Percentiles rank a stretch among this genome's conserved stretches.
These are phyloP conservation scores for Rallus crepitans DNA, from an alignment of 2,797 vertebrate genomes.

Conservation along the genomic window DNA sequence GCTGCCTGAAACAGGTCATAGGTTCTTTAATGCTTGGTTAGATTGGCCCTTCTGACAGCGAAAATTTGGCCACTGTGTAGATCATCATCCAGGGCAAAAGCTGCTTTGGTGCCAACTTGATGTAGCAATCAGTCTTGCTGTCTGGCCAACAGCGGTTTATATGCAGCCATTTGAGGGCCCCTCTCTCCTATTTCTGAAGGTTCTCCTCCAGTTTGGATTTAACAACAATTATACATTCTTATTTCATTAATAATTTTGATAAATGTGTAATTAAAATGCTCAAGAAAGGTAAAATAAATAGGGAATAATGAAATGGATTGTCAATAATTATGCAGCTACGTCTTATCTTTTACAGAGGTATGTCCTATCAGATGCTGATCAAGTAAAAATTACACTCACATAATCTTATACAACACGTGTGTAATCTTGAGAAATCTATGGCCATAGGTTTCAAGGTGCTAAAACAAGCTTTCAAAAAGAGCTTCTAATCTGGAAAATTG, in stretches of 20 bases:
- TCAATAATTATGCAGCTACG: not conserved
- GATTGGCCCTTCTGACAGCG: not conserved
- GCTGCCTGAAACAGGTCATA: not conserved
- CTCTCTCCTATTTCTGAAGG: not conserved
- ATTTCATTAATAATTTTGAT: not conserved
- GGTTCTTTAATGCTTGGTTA: not conserved
- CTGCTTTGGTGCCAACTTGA: not conserved
- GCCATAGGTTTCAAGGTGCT: not conserved
- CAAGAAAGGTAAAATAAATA: not conserved
- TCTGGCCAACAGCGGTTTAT: not conserved
- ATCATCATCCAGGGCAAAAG: not conserved
- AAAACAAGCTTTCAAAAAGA: not conserved
- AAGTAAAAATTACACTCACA: not conserved
- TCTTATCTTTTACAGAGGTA: not conserved
- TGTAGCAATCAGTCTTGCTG: not conserved
- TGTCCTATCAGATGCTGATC: not conserved
- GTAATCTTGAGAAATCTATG: not conserved
- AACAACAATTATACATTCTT: not conserved
- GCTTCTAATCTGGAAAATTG: not conserved
- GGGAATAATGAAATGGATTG: not conserved
- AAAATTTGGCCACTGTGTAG: not conserved
- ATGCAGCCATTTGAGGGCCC: not conserved
- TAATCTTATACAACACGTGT: not conserved
- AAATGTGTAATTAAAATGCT: not conserved
- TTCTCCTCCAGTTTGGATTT: not conserved